Evolutionary conservation across 2,888 invertebrate genomes (phyloP).

Genomic region (Campoletis raptor): DNA sequence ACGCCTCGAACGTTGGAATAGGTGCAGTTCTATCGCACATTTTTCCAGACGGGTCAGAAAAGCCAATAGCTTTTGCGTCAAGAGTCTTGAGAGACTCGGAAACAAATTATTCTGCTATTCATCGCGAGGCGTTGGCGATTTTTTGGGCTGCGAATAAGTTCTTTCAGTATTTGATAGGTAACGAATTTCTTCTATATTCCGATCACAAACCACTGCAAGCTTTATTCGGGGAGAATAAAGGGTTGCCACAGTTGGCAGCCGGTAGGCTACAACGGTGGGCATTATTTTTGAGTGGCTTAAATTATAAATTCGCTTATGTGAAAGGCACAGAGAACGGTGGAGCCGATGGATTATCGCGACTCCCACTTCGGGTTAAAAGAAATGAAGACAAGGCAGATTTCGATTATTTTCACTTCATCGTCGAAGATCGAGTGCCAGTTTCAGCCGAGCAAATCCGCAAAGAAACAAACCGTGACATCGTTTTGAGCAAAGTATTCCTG

Average conservation of each 20-base stretch:
- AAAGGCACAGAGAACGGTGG: constrained; percentile 59
- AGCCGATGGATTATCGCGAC: constrained; percentile 67
- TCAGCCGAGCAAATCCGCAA: constrained; percentile 40
- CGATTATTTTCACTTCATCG: constrained; percentile 64
- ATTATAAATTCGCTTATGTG: constrained; percentile 70
- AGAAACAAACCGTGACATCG: constrained; percentile 30
- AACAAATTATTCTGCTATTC: constrained; percentile 78
- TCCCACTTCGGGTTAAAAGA: constrained; percentile 54
- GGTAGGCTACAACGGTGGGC: constrained; percentile 78
- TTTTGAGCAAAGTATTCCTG: constrained; percentile 41
- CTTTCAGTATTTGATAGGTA: constrained; percentile 79
- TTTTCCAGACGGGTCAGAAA: constrained; percentile 73
- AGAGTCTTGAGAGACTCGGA: constrained; percentile 76
- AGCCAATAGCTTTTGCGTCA: constrained; percentile 77
- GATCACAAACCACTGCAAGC: constrained; percentile 79
- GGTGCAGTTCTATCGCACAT: constrained; percentile 76
- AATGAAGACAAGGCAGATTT: constrained; percentile 17
- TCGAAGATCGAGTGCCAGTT: constrained; percentile 50
- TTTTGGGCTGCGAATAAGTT: constrained; percentile 78
- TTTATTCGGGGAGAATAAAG: constrained; percentile 76
- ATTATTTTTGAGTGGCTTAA: constrained; percentile 65
- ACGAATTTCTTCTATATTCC: constrained; percentile 74
- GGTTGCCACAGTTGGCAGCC: constrained; percentile 78
- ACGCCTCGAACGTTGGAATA: constrained; percentile 73
- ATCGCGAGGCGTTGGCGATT: constrained; percentile 79